Base-by-base conservation (phyloP, 2,113 vertebrate species). In the Pelodiscus sinensis region DNA sequence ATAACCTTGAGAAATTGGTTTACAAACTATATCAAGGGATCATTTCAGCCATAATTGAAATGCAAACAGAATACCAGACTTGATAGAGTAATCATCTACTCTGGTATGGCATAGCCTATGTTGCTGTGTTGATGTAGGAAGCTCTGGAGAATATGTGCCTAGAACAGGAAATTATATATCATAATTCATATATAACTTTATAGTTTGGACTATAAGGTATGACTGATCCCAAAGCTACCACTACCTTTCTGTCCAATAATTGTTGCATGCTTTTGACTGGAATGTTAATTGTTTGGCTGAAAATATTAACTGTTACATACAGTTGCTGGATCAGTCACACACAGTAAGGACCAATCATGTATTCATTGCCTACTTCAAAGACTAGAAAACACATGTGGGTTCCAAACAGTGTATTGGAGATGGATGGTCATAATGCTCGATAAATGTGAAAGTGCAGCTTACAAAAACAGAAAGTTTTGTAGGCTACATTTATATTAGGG, bases 1-100 rank as follows among this genome's bases (percentile, higher is more conserved):
- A 73, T 83, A 96, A 96, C 89, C 93, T 97, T 96, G 96, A 94
- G 82, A 91, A 93, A 90, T 54, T 62, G 6, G 29, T 83, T 86
- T 85, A n/a, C 44, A 81, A 52, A 50, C 71, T 50, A 12, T 44
- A 79, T n/a, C 58, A 85, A 88, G 73, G 84, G 57, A 65, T 86
- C 11, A 5, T 93, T 88, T 80, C 9, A 27, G n/a, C 85, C 79
- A 71, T 94, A 80, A 95, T 91, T 94, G 87, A 94, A 87, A 96
- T 96, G 85, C 94, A 92, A 79, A 80, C 35, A 77, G 93, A 58
- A n/a, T 51, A 3, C 65, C 86, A 82, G 80, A 38, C 57, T n/a
- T 88, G 89, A 91, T 79, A 93, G 85, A 94, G 5, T 71, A 91
- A 86, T 95, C 85, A 83, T 22, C 77, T 90, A 51, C 71, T 93